phyloP scores from a whole-genome alignment of 30 jellyfish, hydroid and myxozoan genomes.

The Euphysa ruthae region DNA sequence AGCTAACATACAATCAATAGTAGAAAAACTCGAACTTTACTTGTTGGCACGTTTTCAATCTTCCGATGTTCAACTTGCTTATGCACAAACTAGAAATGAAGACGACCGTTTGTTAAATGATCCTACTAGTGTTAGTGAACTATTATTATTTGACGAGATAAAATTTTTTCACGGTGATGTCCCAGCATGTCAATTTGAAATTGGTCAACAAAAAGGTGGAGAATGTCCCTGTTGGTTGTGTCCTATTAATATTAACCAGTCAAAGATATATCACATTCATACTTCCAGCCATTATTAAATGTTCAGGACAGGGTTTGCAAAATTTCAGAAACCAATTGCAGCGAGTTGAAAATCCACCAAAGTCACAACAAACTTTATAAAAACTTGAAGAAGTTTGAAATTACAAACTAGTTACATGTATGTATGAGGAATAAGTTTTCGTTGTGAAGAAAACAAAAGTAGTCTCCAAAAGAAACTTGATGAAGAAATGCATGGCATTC shows the following conservation, averaged over 20 bases:
- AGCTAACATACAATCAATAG: conserved; percentile 10
- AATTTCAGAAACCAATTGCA: neutral
- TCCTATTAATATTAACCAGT: neutral
- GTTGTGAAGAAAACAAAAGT: neutral
- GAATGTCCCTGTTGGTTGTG: conserved; percentile 22
- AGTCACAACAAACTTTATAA: neutral
- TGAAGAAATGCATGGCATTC: conserved; percentile 21
- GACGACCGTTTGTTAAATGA: conserved; percentile 1
- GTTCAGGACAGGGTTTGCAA: neutral
- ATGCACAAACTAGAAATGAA: conserved; percentile 6
- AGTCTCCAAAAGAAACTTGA: neutral
- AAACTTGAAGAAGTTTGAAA: neutral
- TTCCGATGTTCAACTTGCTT: conserved; percentile 8
- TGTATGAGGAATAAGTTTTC: conserved; percentile 5
- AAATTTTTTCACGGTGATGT: conserved; percentile 19
- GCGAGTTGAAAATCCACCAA: neutral
- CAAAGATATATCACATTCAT: neutral
- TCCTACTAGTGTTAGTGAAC: neutral
- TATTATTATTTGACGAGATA: neutral
- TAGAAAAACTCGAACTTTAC: conserved; percentile 16
- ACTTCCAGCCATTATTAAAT: neutral
- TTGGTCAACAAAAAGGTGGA: conserved; percentile 23
- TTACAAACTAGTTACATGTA: conserved; percentile 10
- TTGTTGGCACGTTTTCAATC: conserved; percentile 9
- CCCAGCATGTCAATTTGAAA: conserved; percentile 31